A percentile compares a stretch with the other conserved stretches of the same genome.
Conservation (phyloP, 1,140 invertebrate genomes). For the Ips nitidus region DNA sequence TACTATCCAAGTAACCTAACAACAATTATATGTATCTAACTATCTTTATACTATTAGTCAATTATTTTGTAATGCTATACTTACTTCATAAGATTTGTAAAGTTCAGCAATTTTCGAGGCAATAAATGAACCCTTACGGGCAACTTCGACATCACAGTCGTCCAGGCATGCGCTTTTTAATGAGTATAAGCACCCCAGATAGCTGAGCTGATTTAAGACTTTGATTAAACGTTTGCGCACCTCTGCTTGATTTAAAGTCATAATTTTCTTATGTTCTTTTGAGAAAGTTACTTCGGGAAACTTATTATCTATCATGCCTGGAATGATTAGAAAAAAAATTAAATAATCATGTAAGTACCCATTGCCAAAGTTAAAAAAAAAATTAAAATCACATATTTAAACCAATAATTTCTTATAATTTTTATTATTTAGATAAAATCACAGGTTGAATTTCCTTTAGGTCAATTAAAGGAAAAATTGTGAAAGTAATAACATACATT, state of each 20-base stretch:
- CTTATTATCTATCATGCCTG: conserved; percentile 70
- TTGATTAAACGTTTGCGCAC: conserved; percentile 66
- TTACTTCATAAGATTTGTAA: conserved; percentile 61
- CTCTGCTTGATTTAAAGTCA: conserved; percentile 67
- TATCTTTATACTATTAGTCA: too few relatives aligned
- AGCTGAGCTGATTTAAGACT: conserved; percentile 61
- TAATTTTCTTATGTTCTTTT: conserved; percentile 74
- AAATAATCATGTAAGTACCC: neutral
- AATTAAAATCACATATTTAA: too few relatives aligned
- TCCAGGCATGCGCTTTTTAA: conserved; percentile 65
- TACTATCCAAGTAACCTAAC: too few relatives aligned
- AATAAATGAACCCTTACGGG: conserved; percentile 60
- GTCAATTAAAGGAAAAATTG: too few relatives aligned
- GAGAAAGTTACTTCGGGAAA: conserved; percentile 79
- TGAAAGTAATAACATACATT: too few relatives aligned
- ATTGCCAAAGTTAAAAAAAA: neutral
- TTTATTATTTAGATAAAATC: too few relatives aligned
- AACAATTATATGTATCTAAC: too few relatives aligned
- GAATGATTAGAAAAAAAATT: neutral
- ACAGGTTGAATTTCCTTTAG: too few relatives aligned
- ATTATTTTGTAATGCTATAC: neutral
- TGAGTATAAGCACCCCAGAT: conserved; percentile 68
- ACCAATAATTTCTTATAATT: neutral
- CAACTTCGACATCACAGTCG: conserved; percentile 70
- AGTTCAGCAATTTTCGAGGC: conserved; percentile 61